Percentiles rank a stretch among this genome's conserved stretches.
phyloP scores from a whole-genome alignment of 1,140 invertebrate genomes.

The Drosophila tropicalis region DNA sequence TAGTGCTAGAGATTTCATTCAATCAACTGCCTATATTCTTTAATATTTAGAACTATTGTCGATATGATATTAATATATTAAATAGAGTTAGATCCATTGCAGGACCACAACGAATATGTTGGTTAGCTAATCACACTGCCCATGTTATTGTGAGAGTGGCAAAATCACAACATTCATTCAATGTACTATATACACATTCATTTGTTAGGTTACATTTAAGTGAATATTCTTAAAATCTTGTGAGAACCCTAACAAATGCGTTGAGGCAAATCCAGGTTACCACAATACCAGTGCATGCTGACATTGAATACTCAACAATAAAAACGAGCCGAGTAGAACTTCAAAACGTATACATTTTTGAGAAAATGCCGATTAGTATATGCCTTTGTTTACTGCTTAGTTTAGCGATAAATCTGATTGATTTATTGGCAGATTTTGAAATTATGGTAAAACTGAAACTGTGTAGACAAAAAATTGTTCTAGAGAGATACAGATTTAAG shows the following conservation, averaged over 20 bases:
- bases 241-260: constrained; percentile 6
- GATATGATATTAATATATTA: constrained; percentile 40
- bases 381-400: too few species aligned
- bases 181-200: constrained; percentile 54
- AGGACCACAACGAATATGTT: constrained; percentile 76
- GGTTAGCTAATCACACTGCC: constrained; percentile 83
- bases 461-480: too few species aligned
- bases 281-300: constrained; percentile 79
- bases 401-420: too few species aligned
- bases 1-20: constrained; percentile 58
- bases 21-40: constrained; percentile 44
- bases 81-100: constrained; percentile 37
- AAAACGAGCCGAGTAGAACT: background rate
- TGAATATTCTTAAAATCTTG: constrained; percentile 50
- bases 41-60: constrained; percentile 63
- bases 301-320: constrained; percentile 67
- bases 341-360: too few species aligned
- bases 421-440: too few species aligned
- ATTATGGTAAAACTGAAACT: too few species aligned
- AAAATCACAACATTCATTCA: constrained; percentile 52
- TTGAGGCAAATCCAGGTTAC: constrained; percentile 15
- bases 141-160: constrained; percentile 49
- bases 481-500: too few species aligned
- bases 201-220: constrained; percentile 67
- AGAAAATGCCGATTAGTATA: too few species aligned